Conservation (phyloP, 1,140 invertebrate species). For the Fopius arisanus region DNA sequence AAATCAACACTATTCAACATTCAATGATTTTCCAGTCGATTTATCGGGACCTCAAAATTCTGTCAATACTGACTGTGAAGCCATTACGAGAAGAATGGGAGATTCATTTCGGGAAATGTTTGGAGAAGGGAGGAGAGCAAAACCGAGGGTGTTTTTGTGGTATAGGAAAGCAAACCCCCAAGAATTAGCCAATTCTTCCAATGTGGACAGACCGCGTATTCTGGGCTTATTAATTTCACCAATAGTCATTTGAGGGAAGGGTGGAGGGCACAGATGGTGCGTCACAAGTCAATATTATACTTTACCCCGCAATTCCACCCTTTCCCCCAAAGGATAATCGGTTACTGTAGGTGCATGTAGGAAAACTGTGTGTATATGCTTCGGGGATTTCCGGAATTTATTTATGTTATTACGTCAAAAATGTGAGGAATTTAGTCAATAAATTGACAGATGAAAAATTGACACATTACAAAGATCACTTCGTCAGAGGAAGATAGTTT, state of each 20-base stretch:
- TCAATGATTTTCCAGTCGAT: background rate
- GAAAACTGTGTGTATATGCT: background rate
- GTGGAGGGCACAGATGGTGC: conserved; percentile 52
- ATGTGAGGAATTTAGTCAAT: background rate
- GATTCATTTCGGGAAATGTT: conserved; percentile 10
- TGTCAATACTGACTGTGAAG: background rate
- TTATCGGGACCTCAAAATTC: background rate
- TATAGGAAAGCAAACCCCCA: conserved; percentile 37
- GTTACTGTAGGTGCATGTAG: conserved; percentile 18
- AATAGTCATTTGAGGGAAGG: conserved; percentile 44
- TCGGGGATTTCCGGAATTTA: background rate
- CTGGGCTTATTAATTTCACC: conserved; percentile 60
- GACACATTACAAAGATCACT: too few relatives aligned
- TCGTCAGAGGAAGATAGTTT: too few relatives aligned
- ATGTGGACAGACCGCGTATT: conserved; percentile 43
- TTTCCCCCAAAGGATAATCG: conserved; percentile 19
- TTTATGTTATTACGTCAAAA: background rate
- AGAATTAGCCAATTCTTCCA: conserved; percentile 56
- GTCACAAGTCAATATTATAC: conserved; percentile 58
- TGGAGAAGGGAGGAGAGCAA: background rate
- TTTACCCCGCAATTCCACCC: conserved; percentile 42
- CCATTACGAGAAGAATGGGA: conserved; percentile 12
- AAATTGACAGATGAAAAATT: background rate
- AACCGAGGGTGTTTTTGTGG: conserved; percentile 15
- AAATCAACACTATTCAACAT: background rate